Percentiles rank a stretch among this genome's conserved stretches.
Evolutionary conservation across 2,888 invertebrate genomes (phyloP).

Genomic region (Polydesmus complanatus): DNA sequence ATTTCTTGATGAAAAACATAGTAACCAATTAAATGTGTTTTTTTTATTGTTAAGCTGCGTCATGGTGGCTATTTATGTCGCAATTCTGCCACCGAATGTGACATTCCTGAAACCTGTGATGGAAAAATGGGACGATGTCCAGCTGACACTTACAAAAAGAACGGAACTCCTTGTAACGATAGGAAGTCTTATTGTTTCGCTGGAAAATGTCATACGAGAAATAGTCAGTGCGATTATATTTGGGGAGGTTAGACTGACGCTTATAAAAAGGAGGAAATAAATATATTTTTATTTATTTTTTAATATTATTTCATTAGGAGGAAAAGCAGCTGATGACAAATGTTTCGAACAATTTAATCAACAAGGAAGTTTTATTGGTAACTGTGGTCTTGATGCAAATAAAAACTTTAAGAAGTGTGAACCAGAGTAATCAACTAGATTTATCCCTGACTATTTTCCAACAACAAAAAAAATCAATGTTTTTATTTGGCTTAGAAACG

Average conservation of each 20-base stretch:
- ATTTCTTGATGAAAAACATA: background rate
- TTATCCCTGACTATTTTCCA: background rate
- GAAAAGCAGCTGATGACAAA: constrained; percentile 63
- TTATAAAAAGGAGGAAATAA: too few relatives aligned
- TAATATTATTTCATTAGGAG: constrained; percentile 35
- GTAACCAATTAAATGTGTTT: background rate
- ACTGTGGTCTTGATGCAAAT: constrained; percentile 70
- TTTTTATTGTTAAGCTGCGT: constrained; percentile 43
- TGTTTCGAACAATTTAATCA: constrained; percentile 93
- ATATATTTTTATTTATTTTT: too few relatives aligned
- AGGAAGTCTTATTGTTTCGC: constrained; percentile 74
- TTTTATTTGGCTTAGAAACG: too few relatives aligned
- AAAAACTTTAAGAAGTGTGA: constrained; percentile 76
- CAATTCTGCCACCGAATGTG: constrained; percentile 78
- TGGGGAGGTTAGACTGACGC: constrained; percentile 61
- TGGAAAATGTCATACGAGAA: constrained; percentile 76
- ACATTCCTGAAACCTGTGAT: constrained; percentile 85
- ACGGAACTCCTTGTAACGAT: constrained; percentile 67
- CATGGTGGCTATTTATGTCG: constrained; percentile 68
- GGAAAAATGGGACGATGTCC: constrained; percentile 84
- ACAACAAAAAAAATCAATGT: too few relatives aligned
- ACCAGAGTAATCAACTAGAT: constrained; percentile 46
- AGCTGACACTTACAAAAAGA: constrained; percentile 73
- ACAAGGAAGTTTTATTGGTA: constrained; percentile 86
- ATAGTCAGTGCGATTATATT: constrained; percentile 75